A percentile compares a stretch with the other conserved stretches of the same genome.
Conservation (phyloP, 2,113 vertebrate species). For the Origma solitaria region DNA sequence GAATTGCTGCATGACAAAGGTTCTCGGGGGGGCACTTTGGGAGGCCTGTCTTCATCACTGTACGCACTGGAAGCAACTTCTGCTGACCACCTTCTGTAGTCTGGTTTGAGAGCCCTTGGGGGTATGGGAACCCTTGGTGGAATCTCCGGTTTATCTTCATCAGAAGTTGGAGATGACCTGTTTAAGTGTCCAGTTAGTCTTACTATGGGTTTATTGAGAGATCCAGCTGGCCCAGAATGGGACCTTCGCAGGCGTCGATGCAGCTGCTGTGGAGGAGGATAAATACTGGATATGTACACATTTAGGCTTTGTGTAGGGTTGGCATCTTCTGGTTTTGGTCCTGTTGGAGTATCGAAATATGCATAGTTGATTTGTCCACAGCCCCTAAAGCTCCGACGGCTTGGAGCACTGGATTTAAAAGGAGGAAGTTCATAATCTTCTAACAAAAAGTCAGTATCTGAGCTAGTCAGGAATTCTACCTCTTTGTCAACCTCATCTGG, state of each 20-base stretch:
- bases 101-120: slow-evolving; percentile 81
- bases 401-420: slow-evolving; percentile 71
- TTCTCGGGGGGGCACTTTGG: slow-evolving; percentile 90
- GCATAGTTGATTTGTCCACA: slow-evolving; percentile 89
- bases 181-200: slow-evolving; percentile 67
- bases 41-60: slow-evolving; percentile 90
- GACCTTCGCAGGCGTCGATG: slow-evolving; percentile 86
- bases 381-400: slow-evolving; percentile 78
- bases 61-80: slow-evolving; percentile 88
- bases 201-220: slow-evolving; percentile 84
- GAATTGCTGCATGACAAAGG: slow-evolving; percentile 81
- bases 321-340: slow-evolving; percentile 53
- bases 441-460: slow-evolving; percentile 85
- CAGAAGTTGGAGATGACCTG: slow-evolving; percentile 70
- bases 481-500: slow-evolving; percentile 85
- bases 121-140: slow-evolving; percentile 93
- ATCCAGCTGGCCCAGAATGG: slow-evolving; percentile 91
- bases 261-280: slow-evolving; percentile 72
- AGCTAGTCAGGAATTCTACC: slow-evolving; percentile 89
- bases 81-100: slow-evolving; percentile 92
- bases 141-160: slow-evolving; percentile 83
- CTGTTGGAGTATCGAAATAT: slow-evolving; percentile 80
- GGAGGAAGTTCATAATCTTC: slow-evolving; percentile 67
- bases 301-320: slow-evolving; percentile 30
- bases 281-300: background rate